phyloP scores from a whole-genome alignment of 2,797 vertebrate genomes.

The Lepus oiostolus region DNA sequence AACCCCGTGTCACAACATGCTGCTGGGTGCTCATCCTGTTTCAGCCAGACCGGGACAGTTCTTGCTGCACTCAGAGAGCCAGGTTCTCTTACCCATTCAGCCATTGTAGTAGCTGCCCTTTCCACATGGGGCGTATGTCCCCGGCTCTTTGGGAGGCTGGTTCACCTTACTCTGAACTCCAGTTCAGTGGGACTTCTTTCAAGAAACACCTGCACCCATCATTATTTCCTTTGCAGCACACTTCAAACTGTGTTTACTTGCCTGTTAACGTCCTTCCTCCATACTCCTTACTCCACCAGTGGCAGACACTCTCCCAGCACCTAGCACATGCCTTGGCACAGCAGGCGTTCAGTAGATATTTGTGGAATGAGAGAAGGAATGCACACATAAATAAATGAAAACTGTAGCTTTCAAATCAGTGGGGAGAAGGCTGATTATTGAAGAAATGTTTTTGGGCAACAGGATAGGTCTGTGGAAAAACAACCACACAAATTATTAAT shows the following conservation, averaged over 20 bases:
- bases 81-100: background rate
- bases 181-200: background rate
- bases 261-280: background rate
- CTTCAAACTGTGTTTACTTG: background rate
- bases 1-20: background rate
- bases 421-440: background rate
- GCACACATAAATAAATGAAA: background rate
- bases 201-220: background rate
- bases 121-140: accelerated
- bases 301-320: background rate
- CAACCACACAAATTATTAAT: background rate
- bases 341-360: background rate
- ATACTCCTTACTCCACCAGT: accelerated
- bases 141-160: background rate
- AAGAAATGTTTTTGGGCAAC: background rate
- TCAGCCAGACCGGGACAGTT: background rate
- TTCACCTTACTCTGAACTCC: background rate
- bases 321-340: background rate
- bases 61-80: background rate
- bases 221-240: background rate
- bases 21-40: accelerated
- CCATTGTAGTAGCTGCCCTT: background rate
- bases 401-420: background rate
- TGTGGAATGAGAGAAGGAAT: background rate
- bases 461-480: background rate